Evolutionary conservation across 2,888 invertebrate genomes (phyloP), one percentile per base, ranked within the genome.

Genomic region (Oeneis ivallda): DNA sequence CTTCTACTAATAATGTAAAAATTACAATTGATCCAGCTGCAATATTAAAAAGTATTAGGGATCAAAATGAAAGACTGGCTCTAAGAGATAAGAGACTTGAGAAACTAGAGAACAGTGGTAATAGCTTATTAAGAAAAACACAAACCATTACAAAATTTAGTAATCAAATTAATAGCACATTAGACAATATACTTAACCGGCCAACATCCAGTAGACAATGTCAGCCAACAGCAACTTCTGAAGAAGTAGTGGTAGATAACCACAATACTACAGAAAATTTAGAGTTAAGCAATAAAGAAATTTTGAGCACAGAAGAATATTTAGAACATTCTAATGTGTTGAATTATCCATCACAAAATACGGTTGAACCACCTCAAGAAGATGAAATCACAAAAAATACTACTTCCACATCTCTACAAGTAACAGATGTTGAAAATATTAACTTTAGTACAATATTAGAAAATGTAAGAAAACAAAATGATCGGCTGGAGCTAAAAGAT

Each of bases 401-500:
- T n/a, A 1, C 45, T 17, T 58, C n/a, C 7, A 41, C 41, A 17
- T 32, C 58, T n/a, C n/a, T 32, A 7, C 17, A n/a, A 34, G 58
- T 17, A 32, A 9, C 17, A 43, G 45, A 60, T 43, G 41, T 45
- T 68, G 13, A 54, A 70, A 15, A 32, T 58, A 78, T 79, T 10
- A 76, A 82, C 54, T 78, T 83, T 26, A 72, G 76, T 19, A 76
- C 74, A 66, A 85, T 85, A 71, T 74, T 85, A 34, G 77, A 74
- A 68, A 85, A 80, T 50, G 76, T 82, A 39, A 74, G 67, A 56
- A 74, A 75, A 62, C 79, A 82, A 75, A 78, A 77, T 64, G 78
- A 80, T 73, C 78, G 76, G 59, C 65, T 86, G 8, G 75, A 78
- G 47, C 73, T 70, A 61, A 83, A 79, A 70, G 83, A 85, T 45